A percentile compares a stretch with the other conserved stretches of the same genome.
Conservation (phyloP, 2,797 vertebrate species). For the Brachymystax lenok region DNA sequence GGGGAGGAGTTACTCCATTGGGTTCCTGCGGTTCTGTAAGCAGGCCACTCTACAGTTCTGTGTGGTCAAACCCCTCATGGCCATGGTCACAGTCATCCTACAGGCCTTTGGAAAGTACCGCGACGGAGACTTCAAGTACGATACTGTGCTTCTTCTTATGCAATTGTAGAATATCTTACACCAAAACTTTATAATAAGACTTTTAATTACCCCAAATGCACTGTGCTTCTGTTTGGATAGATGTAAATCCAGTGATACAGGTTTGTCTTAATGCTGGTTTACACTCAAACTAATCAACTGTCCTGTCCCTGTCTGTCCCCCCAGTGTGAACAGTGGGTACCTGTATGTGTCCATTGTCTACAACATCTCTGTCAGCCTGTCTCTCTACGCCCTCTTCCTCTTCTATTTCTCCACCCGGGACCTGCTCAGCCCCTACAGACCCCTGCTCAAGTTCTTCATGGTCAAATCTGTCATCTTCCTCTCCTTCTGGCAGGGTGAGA, state of each 20-base stretch:
- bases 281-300: too few species aligned
- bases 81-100: slow-evolving; percentile 88
- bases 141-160: background rate
- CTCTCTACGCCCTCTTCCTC: slow-evolving; percentile 95
- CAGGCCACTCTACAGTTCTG: slow-evolving; percentile 99
- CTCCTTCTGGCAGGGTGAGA: slow-evolving; percentile 97
- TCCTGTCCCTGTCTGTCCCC: background rate
- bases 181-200: background rate
- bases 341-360: slow-evolving; percentile 95
- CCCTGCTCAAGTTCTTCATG: slow-evolving; percentile 97
- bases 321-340: slow-evolving; percentile 91
- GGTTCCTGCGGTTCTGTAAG: slow-evolving; percentile 96
- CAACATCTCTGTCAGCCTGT: slow-evolving; percentile 95
- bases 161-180: background rate
- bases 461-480: slow-evolving; percentile 98
- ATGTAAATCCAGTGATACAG: background rate
- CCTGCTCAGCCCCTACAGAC: slow-evolving; percentile 92
- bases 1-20: slow-evolving; percentile 94
- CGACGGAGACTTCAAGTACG: slow-evolving; percentile 97
- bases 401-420: slow-evolving; percentile 93
- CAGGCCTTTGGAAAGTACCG: slow-evolving; percentile 95
- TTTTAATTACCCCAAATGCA: too few species aligned
- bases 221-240: background rate
- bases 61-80: slow-evolving; percentile 97
- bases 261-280: background rate